Evolutionary conservation across 2,113 vertebrate genomes (phyloP).

Genomic region (Thamnophis sirtalis): DNA sequence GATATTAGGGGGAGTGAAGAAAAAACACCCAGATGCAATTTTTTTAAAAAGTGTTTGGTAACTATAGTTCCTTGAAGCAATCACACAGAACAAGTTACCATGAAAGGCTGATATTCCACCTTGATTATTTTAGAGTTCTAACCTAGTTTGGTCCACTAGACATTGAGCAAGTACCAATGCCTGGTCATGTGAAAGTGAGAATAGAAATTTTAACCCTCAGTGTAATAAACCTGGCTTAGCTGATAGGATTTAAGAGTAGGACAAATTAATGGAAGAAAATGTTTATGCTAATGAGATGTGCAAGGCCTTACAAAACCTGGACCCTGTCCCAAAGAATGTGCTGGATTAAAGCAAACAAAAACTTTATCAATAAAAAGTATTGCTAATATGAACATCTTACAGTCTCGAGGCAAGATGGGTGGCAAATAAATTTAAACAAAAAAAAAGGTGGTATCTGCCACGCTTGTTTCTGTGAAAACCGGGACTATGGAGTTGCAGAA

Average conservation of each 20-base stretch:
- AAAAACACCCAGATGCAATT: neutral
- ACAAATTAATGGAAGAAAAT: neutral
- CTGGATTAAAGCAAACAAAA: neutral
- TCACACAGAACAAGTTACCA: neutral
- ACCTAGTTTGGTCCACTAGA: neutral
- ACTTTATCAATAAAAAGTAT: neutral
- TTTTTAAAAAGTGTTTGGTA: neutral
- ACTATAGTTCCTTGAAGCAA: neutral
- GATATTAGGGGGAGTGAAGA: neutral
- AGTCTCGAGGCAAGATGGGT: neutral
- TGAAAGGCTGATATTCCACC: neutral
- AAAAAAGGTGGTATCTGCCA: neutral
- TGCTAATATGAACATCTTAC: neutral
- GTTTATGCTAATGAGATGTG: neutral
- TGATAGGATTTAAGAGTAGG: neutral
- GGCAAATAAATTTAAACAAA: neutral
- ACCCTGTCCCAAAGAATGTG: neutral
- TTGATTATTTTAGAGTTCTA: neutral
- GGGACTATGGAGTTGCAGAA: neutral
- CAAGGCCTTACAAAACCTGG: neutral
- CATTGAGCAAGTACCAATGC: neutral
- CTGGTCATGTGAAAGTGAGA: neutral
- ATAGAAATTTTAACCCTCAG: neutral
- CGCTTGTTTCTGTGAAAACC: neutral
- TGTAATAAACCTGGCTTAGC: neutral